Conservation (phyloP, 2,888 invertebrate species). For the Microdon myrmicae region DNA sequence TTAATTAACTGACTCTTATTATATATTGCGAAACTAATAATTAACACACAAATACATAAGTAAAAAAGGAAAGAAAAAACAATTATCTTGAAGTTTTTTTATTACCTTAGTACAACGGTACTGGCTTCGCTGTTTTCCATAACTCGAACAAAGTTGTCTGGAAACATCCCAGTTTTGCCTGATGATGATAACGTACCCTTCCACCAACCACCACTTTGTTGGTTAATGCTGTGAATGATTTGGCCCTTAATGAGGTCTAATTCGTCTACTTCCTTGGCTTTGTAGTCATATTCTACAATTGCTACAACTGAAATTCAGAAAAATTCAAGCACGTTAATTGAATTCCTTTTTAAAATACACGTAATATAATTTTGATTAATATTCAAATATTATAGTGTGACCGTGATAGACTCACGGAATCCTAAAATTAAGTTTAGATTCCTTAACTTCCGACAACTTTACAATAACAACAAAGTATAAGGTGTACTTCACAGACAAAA, state of each 20-base stretch:
- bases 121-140: constrained; percentile 65
- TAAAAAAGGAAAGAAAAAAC: background rate
- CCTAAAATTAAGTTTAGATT: too few relatives aligned
- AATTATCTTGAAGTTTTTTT: background rate
- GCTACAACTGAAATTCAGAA: constrained; percentile 78
- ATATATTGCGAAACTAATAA: too few relatives aligned
- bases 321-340: background rate
- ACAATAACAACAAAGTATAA: too few relatives aligned
- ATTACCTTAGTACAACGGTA: constrained; percentile 66
- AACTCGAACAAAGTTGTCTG: constrained; percentile 89
- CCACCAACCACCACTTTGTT: constrained; percentile 89
- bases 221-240: constrained; percentile 81
- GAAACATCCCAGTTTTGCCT: constrained; percentile 88
- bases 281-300: constrained; percentile 86
- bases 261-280: constrained; percentile 87
- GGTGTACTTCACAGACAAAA: too few relatives aligned
- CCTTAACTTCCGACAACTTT: too few relatives aligned
- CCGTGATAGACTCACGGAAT: too few relatives aligned
- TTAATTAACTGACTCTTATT: too few relatives aligned
- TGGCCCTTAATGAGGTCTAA: constrained; percentile 85
- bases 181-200: constrained; percentile 79
- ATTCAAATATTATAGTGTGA: background rate
- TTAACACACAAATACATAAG: too few relatives aligned
- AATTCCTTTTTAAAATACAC: too few relatives aligned
- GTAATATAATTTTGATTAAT: too few relatives aligned